phyloP scores from a whole-genome alignment of 2,113 vertebrate species.

The Phrynosoma platyrhinos region DNA sequence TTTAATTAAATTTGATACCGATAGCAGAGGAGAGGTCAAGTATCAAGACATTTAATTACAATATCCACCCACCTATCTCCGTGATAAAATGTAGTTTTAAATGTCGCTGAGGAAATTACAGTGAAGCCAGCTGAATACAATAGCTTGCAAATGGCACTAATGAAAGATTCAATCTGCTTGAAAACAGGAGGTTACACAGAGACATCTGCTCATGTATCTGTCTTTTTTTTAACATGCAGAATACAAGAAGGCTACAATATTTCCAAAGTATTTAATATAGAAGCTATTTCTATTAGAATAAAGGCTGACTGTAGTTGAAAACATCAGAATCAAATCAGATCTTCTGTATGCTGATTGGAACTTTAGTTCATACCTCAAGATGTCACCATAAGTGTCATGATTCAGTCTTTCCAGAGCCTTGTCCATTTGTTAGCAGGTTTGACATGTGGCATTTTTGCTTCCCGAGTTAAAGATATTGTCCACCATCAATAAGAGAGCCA shows the following conservation, averaged over 20 bases:
- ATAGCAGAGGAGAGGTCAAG: constrained; percentile 24
- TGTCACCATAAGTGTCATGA: neutral
- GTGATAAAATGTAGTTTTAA: constrained; percentile 30
- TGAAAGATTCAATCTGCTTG: constrained; percentile 49
- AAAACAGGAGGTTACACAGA: constrained; percentile 27
- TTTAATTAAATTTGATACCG: constrained; percentile 44
- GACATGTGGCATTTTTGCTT: neutral
- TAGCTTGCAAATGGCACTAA: constrained; percentile 49
- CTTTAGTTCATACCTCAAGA: neutral
- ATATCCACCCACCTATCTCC: constrained; percentile 25
- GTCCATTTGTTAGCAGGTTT: neutral
- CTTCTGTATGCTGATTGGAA: neutral
- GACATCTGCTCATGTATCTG: constrained; percentile 33
- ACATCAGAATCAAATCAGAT: neutral
- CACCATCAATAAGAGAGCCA: too few relatives aligned
- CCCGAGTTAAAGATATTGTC: neutral
- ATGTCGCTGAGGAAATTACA: constrained; percentile 44
- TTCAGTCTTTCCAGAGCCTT: neutral
- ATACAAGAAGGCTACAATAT: constrained; percentile 15
- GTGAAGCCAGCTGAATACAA: constrained; percentile 38
- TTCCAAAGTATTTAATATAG: constrained; percentile 26
- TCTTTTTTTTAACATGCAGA: constrained; percentile 36
- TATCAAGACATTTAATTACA: constrained; percentile 51
- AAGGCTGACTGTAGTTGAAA: neutral
- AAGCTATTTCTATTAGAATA: constrained; percentile 41